Evolutionary conservation across 37 sponge, comb jelly and placozoan species (phyloP), one percentile per base, ranked within the genome.

Genomic region (Halichondria panicea): DNA sequence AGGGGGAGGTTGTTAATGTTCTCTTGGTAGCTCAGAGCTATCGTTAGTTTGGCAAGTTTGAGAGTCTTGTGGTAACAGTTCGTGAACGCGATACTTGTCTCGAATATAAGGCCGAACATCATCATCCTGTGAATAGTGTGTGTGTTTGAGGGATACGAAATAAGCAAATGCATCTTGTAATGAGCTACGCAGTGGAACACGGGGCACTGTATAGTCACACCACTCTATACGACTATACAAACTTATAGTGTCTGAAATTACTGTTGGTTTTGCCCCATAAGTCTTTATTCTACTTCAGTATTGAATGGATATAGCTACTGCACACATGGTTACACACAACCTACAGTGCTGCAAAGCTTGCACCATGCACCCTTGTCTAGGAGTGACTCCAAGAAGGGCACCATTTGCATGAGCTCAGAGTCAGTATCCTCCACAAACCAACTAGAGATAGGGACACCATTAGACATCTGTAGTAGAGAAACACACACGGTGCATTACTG

Each of bases 401-500:
- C 36, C 27, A 98, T 66, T 25, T 85, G 70, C 65, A 98, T 66
- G 0, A 98, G 81, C 41, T 92, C 93, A 73, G 55, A 58, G 65
- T 98, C 99, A 19, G 36, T 57, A 21, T 85, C 79, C 56, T 98
- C 99, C 54, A 39, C 74, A 62, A 98, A 95, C 99, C 99, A 98
- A 55, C 91, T 85, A 64, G 77, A 86, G 41, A 98, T 98, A 1
- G 99, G 99, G 34, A 98, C 90, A 2, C 99, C 99, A 82, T 98
- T 98, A 24, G 88, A 90, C 66, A 98, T 50, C 91, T 93, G 55
- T 33, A 81, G 42, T 37, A 42, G 66, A 45, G 59, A n/a, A n/a
- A n/a, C n/a, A n/a, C n/a, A n/a, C n/a, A n/a, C n/a, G n/a, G n/a
- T 48, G 52, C 15, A 48, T 18, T 18, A 48, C 52, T 48, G 15